These are phyloP conservation scores for Tetrax tetrax DNA, from an alignment of 2,113 vertebrate genomes.

Conservation along the genomic window DNA sequence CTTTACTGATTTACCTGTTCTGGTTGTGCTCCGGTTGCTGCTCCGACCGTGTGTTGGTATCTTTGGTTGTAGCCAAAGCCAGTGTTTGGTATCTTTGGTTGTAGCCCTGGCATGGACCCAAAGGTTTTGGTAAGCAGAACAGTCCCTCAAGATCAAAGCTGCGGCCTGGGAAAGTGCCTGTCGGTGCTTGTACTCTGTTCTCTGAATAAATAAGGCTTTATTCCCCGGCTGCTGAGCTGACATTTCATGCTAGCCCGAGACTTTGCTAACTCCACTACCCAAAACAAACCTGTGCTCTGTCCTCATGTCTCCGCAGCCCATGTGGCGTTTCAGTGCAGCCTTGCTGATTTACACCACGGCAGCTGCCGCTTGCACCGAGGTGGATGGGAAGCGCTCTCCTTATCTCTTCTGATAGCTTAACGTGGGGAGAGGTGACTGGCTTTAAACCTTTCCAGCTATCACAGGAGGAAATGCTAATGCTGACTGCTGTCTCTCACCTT, in stretches of 20 bases:
- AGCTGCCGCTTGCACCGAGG: accelerated
- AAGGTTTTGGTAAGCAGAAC: neutral
- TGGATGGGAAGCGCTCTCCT: neutral
- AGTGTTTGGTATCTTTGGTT: accelerated
- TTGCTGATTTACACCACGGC: neutral
- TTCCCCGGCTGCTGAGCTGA: neutral
- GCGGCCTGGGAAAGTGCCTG: neutral
- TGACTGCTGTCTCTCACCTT: neutral
- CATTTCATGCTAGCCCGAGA: neutral
- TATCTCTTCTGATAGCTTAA: neutral
- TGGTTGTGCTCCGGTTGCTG: accelerated
- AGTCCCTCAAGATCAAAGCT: neutral
- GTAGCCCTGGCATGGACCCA: neutral
- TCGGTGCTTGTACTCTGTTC: neutral
- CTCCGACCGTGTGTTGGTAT: accelerated
- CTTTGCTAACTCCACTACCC: neutral
- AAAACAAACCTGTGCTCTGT: neutral
- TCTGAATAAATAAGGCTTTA: neutral
- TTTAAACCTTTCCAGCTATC: neutral
- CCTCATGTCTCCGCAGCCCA: neutral
- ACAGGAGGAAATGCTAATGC: neutral
- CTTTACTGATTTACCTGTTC: neutral
- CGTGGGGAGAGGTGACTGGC: neutral
- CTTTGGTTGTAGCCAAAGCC: neutral
- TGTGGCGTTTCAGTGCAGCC: neutral